phyloP scores from a whole-genome alignment of 2,888 invertebrate species.

The Spodoptera littoralis region DNA sequence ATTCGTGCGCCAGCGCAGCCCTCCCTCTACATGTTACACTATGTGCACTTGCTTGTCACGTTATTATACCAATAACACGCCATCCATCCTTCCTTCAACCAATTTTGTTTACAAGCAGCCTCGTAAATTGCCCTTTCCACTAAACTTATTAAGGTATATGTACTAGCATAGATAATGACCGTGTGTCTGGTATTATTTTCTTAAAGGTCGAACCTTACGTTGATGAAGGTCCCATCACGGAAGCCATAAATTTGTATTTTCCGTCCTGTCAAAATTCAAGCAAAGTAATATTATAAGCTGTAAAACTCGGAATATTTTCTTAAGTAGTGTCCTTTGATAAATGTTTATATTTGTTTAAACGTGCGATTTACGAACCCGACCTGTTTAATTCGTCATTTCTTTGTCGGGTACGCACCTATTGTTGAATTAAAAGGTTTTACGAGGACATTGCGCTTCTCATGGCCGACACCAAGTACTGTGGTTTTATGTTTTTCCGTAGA shows the following conservation, averaged over 20 bases:
- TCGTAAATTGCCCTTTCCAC: background rate
- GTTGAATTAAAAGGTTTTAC: conserved; percentile 65
- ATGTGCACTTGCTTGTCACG: conserved; percentile 44
- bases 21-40: conserved; percentile 43
- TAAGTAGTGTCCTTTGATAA: conserved; percentile 40
- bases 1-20: conserved; percentile 73
- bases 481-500: conserved; percentile 65
- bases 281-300: conserved; percentile 61
- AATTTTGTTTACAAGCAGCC: conserved; percentile 23
- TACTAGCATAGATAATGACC: conserved; percentile 55
- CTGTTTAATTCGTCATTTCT: conserved; percentile 69
- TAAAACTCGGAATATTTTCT: conserved; percentile 33
- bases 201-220: conserved; percentile 60
- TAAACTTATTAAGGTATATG: background rate
- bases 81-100: conserved; percentile 7
- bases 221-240: conserved; percentile 69
- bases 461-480: conserved; percentile 67
- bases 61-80: conserved; percentile 35
- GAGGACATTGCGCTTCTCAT: conserved; percentile 69
- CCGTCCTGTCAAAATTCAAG: conserved; percentile 65
- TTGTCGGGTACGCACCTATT: conserved; percentile 70
- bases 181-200: conserved; percentile 45
- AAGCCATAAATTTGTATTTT: conserved; percentile 71
- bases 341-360: conserved; percentile 43
- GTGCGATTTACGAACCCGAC: conserved; percentile 35